Evolutionary conservation across 2,888 invertebrate species (phyloP).

Genomic region (Rotaria sp.): DNA sequence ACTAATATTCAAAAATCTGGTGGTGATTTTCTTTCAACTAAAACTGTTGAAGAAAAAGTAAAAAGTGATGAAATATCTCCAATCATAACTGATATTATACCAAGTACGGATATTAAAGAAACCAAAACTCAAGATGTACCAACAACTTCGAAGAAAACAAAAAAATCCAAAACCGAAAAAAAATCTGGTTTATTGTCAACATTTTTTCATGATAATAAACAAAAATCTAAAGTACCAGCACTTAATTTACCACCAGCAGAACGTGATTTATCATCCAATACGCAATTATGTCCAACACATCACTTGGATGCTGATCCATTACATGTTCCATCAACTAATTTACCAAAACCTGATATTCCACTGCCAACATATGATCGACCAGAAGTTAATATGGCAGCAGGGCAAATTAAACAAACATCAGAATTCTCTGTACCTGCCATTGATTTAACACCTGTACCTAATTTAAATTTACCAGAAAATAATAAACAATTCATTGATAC

Average conservation of each 20-base stretch:
- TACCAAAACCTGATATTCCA: slow-evolving; percentile 5
- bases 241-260: neutral
- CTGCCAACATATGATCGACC: slow-evolving; percentile 2
- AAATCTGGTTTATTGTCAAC: neutral
- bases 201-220: neutral
- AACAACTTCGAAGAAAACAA: neutral
- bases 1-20: neutral
- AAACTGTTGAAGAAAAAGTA: neutral
- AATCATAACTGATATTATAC: neutral
- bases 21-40: neutral
- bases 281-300: neutral
- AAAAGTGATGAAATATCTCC: neutral
- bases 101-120: neutral
- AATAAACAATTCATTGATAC: neutral
- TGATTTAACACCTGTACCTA: neutral
- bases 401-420: neutral
- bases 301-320: neutral
- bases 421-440: neutral
- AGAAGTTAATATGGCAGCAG: neutral
- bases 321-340: neutral
- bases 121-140: neutral
- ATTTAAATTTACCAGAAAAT: neutral
- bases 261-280: neutral
- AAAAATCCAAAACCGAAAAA: neutral
- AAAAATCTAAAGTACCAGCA: neutral